A percentile compares a stretch with the other conserved stretches of the same genome.
Conservation (phyloP, 2,113 vertebrate genomes). For the Percina caprodes region DNA sequence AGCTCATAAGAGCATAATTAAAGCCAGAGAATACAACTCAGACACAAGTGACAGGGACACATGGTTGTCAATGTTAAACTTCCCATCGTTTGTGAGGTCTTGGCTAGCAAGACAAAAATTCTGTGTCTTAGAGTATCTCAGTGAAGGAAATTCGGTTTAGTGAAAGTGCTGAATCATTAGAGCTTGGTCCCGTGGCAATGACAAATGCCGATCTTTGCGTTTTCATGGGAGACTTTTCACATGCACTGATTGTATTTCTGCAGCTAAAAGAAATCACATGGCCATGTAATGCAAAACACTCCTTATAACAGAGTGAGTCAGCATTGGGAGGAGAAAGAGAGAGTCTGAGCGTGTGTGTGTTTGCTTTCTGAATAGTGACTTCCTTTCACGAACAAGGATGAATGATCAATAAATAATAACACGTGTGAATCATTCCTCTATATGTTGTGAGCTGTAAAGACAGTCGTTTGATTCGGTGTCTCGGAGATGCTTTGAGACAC, state of each 20-base stretch:
- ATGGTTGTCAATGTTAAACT: constrained; percentile 30
- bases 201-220: constrained; percentile 40
- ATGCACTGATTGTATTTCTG: constrained; percentile 57
- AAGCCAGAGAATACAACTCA: constrained; percentile 35
- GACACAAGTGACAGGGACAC: constrained; percentile 1
- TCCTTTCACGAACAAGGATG: constrained; percentile 33
- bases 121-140: constrained; percentile 7
- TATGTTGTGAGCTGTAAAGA: constrained; percentile 8
- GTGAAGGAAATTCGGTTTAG: constrained; percentile 25
- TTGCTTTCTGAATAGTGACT: constrained; percentile 43
- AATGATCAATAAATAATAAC: constrained; percentile 33
- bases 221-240: constrained; percentile 55
- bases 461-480: not conserved
- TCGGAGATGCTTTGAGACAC: not conserved
- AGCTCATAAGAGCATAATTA: constrained; percentile 37
- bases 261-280: constrained; percentile 72
- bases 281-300: constrained; percentile 57
- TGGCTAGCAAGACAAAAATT: constrained; percentile 9
- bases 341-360: constrained; percentile 10
- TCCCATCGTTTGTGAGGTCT: constrained; percentile 40
- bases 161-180: constrained; percentile 64
- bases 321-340: constrained; percentile 9
- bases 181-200: constrained; percentile 32
- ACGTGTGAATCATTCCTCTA: not conserved
- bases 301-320: constrained; percentile 21